Base-by-base conservation (phyloP, 64 coral and sea anemone species). In the Catalaphyllia jardinei region DNA sequence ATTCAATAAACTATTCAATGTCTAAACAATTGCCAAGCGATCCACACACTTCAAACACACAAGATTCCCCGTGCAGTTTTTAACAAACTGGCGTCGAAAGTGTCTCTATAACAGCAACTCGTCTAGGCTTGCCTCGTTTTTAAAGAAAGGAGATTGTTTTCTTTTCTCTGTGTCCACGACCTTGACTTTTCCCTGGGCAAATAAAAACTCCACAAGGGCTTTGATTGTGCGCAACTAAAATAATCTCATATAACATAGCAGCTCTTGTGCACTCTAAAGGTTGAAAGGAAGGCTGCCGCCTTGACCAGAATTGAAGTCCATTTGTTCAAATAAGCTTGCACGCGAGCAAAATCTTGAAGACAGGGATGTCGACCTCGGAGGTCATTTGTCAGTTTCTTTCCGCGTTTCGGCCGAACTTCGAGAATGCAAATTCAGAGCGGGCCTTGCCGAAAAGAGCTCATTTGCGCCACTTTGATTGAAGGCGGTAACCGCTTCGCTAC, bases 61-160 rank as follows among this genome's bases (percentile, higher is more conserved):
- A 69, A 64, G 35, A 67, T 71, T 67, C n/a, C 62, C 29, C 63
- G 81, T 62, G 61, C 31, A 83, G 13, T 62, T 15, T 83, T 46
- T 14, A 83, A 50, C 57, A 30, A 64, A 20, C 30, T 31, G 60
- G 81, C 63, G 81, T 52, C 81, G 64, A 29, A n/a, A 69, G 17
- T 46, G 81, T 71, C 81, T 85, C 63, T 50, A 67, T 14, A 27
- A 20, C 24, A 22, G 63, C 63, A 51, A 85, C 81, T 16, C 22
- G 81, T 71, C 81, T 20, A 64, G 81, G 81, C 81, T 85, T 38
- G 81, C 81, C 81, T 85, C 18, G 7, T 51, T 69, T 83, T 49
- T 49, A 83, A 42, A 83, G 60, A 67, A 83, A 67, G 31, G 79
- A 31, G 51, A 85, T 71, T 85, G 62, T 69, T 71, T 42, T 31